Percentiles rank a stretch among this genome's conserved stretches.
Conservation (phyloP, 2,888 invertebrate genomes). For the Coelinius sp. region DNA sequence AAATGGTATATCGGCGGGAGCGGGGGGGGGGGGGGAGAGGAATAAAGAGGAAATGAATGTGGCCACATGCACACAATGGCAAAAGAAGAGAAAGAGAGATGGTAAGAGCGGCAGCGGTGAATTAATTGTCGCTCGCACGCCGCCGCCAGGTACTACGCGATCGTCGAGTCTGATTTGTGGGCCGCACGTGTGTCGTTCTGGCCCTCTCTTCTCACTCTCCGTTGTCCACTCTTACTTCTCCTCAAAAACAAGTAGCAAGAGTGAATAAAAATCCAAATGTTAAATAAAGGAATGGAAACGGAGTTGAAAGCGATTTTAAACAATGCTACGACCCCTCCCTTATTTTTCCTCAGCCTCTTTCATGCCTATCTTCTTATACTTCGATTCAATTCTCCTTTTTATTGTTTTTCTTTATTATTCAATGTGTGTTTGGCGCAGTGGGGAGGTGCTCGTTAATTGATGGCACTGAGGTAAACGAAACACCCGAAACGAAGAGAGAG, state of each 20-base stretch:
- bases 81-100: constrained; percentile 38
- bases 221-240: constrained; percentile 25
- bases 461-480: constrained; percentile 58
- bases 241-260: not conserved
- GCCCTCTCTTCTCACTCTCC: constrained; percentile 42
- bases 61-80: constrained; percentile 46
- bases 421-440: constrained; percentile 53
- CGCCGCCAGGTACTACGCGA: constrained; percentile 52
- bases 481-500: constrained; percentile 38
- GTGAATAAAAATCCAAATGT: constrained; percentile 24
- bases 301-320: constrained; percentile 33
- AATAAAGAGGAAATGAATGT: constrained; percentile 6
- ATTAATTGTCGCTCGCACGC: constrained; percentile 67
- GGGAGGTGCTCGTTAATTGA: constrained; percentile 68
- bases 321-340: constrained; percentile 39
- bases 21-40: too few species aligned
- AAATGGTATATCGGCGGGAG: not conserved
- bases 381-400: constrained; percentile 47
- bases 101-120: constrained; percentile 65
- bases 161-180: constrained; percentile 45
- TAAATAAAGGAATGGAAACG: constrained; percentile 8
- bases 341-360: constrained; percentile 46
- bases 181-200: constrained; percentile 59
- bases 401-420: constrained; percentile 67
- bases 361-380: constrained; percentile 49